phyloP scores from a whole-genome alignment of 1,140 invertebrate species.

The Listronotus bonariensis region DNA sequence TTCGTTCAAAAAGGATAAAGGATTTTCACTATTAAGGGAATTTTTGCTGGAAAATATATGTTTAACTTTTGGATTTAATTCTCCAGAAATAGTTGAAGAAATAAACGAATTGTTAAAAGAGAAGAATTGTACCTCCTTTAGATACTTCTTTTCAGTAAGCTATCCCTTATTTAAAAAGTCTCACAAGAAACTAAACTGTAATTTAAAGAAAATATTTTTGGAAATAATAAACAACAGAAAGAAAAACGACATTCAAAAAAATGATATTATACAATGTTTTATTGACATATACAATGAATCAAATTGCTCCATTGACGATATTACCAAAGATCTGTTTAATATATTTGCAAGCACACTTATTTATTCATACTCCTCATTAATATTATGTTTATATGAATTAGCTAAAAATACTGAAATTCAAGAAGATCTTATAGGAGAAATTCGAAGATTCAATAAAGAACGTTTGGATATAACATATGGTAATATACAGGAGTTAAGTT shows the following conservation, averaged over 20 bases:
- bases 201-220: constrained; percentile 19
- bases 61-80: constrained; percentile 26
- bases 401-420: constrained; percentile 36
- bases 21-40: constrained; percentile 2
- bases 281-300: constrained; percentile 22
- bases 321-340: constrained; percentile 25
- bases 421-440: constrained; percentile 39
- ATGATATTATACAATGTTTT: constrained; percentile 33
- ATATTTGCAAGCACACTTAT: constrained; percentile 21
- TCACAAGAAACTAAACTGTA: neutral
- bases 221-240: constrained; percentile 27
- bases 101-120: constrained; percentile 18
- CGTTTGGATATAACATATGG: constrained; percentile 20
- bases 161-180: constrained; percentile 17
- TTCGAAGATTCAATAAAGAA: constrained; percentile 37
- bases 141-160: constrained; percentile 18
- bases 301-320: constrained; percentile 6
- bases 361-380: constrained; percentile 16
- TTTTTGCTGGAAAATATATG: constrained; percentile 22
- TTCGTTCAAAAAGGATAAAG: constrained; percentile 9
- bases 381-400: constrained; percentile 41
- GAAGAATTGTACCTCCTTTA: constrained; percentile 18
- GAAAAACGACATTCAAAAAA: constrained; percentile 31
- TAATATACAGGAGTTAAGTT: constrained; percentile 29
- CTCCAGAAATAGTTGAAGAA: constrained; percentile 11